Conservation (phyloP, 2,888 invertebrate species). For the Agapostemon virescens region DNA sequence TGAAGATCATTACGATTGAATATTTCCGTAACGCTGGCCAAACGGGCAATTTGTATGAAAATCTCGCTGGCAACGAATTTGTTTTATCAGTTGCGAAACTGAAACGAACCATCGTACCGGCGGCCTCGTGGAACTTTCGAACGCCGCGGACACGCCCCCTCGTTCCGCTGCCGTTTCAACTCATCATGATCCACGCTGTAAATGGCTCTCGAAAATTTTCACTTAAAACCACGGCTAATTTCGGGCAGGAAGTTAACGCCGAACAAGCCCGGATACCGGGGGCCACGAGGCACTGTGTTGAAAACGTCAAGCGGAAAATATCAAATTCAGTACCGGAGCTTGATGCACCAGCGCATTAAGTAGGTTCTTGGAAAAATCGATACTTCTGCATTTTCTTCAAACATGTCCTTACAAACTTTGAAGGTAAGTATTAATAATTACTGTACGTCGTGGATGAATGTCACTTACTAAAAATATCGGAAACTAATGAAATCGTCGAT, state of each 20-base stretch:
- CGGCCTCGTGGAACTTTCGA: neutral
- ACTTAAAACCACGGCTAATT: conserved; percentile 9
- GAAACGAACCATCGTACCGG: neutral
- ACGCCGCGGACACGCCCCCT: neutral
- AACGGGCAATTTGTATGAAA: conserved; percentile 20
- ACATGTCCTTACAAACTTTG: too few species aligned
- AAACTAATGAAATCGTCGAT: too few species aligned
- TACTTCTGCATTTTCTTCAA: too few species aligned
- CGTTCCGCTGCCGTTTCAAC: neutral
- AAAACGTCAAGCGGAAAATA: neutral
- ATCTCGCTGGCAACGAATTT: conserved; percentile 9
- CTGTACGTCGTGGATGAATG: too few species aligned
- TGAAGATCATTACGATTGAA: conserved; percentile 36
- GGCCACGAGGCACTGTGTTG: too few species aligned
- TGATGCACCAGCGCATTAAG: neutral
- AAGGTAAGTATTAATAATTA: too few species aligned
- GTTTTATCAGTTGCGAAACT: conserved; percentile 19
- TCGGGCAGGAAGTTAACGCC: neutral
- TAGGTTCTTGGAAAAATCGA: too few species aligned
- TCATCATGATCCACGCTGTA: neutral
- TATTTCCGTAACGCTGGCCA: neutral
- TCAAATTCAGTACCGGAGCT: neutral
- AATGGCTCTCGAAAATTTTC: conserved; percentile 9
- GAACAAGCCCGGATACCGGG: neutral
- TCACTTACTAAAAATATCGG: too few species aligned